Evolutionary conservation across 2,888 invertebrate species (phyloP).

Genomic region (Lasioglossum leucozonium): DNA sequence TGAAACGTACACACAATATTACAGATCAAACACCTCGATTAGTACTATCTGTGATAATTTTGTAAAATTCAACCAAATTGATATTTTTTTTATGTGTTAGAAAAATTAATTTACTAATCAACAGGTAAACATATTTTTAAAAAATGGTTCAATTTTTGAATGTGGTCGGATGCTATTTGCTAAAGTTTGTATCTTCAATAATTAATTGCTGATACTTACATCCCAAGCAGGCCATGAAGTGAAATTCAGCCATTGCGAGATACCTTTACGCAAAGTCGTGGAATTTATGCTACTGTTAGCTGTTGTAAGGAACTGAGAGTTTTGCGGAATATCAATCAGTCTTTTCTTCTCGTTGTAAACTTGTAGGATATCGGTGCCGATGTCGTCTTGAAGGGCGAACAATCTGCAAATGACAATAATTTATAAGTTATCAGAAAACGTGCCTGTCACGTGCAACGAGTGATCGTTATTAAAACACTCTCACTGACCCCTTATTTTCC

Average conservation of each 20-base stretch:
- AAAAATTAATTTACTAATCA: no score
- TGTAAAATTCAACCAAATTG: no score
- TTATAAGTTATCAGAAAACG: not conserved
- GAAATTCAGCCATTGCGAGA: conserved; percentile 66
- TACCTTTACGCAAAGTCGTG: conserved; percentile 66
- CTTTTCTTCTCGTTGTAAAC: conserved; percentile 75
- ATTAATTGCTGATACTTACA: conserved; percentile 79
- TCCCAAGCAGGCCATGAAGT: conserved; percentile 86
- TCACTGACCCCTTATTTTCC: conserved; percentile 82
- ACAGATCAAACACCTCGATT: not conserved
- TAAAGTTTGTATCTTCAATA: not conserved
- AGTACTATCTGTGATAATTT: not conserved
- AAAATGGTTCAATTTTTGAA: no score
- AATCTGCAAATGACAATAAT: conserved; percentile 67
- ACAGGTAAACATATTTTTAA: no score
- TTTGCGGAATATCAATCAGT: conserved; percentile 80
- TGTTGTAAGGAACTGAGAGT: conserved; percentile 74
- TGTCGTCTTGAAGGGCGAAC: conserved; percentile 78
- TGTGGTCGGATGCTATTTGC: no score
- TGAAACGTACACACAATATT: conserved; percentile 50
- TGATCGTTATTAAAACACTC: not conserved
- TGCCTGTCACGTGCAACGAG: not conserved
- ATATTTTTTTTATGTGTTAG: no score
- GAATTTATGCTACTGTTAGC: conserved; percentile 72
- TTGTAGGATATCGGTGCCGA: conserved; percentile 74